Evolutionary conservation across 2,797 vertebrate species (phyloP), one percentile per base, ranked within the genome.

Genomic region (Gambelia wislizenii): DNA sequence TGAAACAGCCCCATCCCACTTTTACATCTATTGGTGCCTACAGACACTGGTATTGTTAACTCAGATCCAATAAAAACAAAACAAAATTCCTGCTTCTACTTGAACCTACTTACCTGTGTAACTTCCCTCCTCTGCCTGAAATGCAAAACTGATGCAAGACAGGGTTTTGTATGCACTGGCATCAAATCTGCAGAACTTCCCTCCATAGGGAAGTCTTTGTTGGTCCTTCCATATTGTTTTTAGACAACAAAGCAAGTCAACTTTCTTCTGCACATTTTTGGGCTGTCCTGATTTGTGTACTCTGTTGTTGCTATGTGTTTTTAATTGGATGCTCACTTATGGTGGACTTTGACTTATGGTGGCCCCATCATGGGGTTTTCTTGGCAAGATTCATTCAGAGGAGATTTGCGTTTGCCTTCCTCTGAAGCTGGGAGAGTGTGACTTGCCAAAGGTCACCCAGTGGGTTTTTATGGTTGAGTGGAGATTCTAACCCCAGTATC

Each of bases 31-130:
- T 49, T 49, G 33, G 49, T n/a, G n/a, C 69, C 74, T 13, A 18
- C 13, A 84, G 61, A 6, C 25, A 39, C 89, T 59, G 59, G 72
- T 59, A 9, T 64, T 64, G 92, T 87, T 20, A 76, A 47, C 59
- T 84, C 79, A 72, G 33, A 20, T 10, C 22, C 39, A 36, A 20
- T n/a, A 27, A 85, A 88, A 69, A 84, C 13, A 16, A 52, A 70
- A 70, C 30, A 70, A 4, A 70, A n/a, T 1, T 13, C 18, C 14
- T 70, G n/a, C 13, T 70, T 70, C 14, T 70, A 70, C 33, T 14
- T 67, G 81, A 67, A 47, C 18, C 44, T 83, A n/a, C 61, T 47
- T 12, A 5, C 5, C 14, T 67, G 10, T 83, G 16, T 36, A 61
- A 27, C 33, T 20, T 39, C 33, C 20, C 20, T 42, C 20, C 16